A percentile compares a stretch with the other conserved stretches of the same genome.
Evolutionary conservation across 1,140 invertebrate species (phyloP).

Genomic region (Drosophila tristis): DNA sequence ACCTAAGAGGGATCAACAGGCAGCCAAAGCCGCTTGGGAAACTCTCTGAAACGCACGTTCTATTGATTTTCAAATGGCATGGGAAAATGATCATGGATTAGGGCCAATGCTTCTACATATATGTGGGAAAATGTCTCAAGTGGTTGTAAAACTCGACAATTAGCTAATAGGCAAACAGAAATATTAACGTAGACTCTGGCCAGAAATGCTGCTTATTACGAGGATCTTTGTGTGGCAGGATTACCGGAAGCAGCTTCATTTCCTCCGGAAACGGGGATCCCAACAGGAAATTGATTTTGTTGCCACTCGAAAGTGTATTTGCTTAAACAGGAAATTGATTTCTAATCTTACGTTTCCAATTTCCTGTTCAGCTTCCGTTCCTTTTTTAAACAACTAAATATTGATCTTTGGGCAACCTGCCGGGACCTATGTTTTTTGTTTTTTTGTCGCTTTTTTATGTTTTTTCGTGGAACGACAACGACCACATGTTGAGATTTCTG

Average conservation of each 20-base stretch:
- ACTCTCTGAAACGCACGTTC: neutral
- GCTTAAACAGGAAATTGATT: conserved; percentile 26
- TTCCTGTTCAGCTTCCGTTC: conserved; percentile 45
- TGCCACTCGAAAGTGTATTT: conserved; percentile 18
- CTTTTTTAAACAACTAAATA: conserved; percentile 20
- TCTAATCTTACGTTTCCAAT: conserved; percentile 20
- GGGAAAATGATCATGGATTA: neutral
- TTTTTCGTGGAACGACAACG: conserved; percentile 24
- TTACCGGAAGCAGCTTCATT: conserved; percentile 11
- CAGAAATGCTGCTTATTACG: neutral
- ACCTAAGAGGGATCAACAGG: neutral
- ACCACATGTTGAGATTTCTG: conserved; percentile 38
- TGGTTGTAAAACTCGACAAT: conserved; percentile 32
- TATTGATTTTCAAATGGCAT: neutral
- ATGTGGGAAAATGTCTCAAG: conserved; percentile 50
- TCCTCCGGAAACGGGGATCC: conserved; percentile 7
- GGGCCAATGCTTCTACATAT: too few relatives aligned
- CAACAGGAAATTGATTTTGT: conserved; percentile 40
- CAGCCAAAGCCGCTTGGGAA: neutral
- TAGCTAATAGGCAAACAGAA: conserved; percentile 42
- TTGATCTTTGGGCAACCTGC: neutral
- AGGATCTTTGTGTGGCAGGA: conserved; percentile 6
- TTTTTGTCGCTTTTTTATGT: conserved; percentile 15
- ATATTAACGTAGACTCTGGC: neutral
- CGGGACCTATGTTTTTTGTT: conserved; percentile 14